Percentiles rank a stretch among this genome's conserved stretches.
Conservation (phyloP, 2,888 invertebrate genomes). For the Eupithecia tripunctaria region DNA sequence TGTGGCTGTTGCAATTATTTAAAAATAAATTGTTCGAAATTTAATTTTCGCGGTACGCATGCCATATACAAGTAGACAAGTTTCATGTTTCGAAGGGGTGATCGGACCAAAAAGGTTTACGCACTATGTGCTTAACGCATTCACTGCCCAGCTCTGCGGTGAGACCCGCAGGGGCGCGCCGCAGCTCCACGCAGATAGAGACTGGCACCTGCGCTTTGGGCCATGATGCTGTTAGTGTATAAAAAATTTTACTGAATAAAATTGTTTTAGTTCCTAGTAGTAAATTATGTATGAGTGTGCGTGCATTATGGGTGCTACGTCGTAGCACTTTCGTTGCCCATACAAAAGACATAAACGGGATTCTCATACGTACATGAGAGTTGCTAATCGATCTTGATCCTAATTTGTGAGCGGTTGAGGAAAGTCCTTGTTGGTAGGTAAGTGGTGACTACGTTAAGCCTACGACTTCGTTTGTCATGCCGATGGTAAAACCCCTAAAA, state of each 20-base stretch:
- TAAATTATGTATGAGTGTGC: too few species aligned
- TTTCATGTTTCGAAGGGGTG: not conserved
- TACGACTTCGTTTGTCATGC: not conserved
- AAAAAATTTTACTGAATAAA: not conserved
- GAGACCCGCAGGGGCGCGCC: too few species aligned
- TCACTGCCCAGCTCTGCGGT: too few species aligned
- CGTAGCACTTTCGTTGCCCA: not conserved
- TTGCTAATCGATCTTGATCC: not conserved
- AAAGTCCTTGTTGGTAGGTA: not conserved
- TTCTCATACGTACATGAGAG: not conserved
- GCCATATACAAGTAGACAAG: not conserved
- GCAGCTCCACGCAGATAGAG: too few species aligned
- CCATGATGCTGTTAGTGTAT: too few species aligned
- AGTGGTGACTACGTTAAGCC: not conserved
- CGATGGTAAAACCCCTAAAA: not conserved
- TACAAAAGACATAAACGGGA: not conserved
- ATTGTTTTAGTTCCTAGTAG: too few species aligned
- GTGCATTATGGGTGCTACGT: not conserved
- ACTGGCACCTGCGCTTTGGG: too few species aligned
- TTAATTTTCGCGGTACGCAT: constrained; percentile 9
- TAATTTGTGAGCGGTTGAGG: not conserved
- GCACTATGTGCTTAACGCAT: too few species aligned
- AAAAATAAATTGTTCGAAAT: constrained; percentile 13
- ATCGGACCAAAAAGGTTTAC: not conserved
- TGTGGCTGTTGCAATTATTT: constrained; percentile 12